Evolutionary conservation across 2,888 invertebrate genomes (phyloP).

Genomic region (Ptilodon capucinus): DNA sequence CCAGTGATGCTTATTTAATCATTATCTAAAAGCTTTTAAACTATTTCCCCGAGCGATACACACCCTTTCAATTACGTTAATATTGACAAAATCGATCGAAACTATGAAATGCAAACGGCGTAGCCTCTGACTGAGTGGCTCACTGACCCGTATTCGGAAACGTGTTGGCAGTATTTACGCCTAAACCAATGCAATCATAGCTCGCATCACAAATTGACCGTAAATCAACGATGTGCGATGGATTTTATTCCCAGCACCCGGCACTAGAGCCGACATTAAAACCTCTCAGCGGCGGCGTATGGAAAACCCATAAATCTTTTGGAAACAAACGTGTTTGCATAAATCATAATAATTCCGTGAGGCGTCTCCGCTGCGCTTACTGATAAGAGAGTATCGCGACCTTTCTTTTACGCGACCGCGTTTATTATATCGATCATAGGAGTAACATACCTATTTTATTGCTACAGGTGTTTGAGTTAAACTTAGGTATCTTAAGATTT

Average conservation of each 20-base stretch:
- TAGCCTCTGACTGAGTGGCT: background rate
- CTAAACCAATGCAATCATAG: background rate
- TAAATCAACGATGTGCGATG: background rate
- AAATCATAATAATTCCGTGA: constrained; percentile 1
- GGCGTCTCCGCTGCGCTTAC: background rate
- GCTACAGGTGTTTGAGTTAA: too few species aligned
- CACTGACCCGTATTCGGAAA: background rate
- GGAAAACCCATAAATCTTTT: constrained; percentile 1
- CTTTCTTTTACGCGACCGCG: background rate
- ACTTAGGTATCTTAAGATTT: too few species aligned
- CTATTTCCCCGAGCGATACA: background rate
- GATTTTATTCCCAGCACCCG: background rate
- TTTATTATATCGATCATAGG: background rate
- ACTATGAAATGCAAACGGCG: background rate
- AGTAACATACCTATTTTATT: background rate
- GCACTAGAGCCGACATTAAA: background rate
- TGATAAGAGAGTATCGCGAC: background rate
- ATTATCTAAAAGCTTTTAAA: too few species aligned
- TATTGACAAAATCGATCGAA: background rate
- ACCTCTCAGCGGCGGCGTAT: background rate
- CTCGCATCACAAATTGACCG: background rate
- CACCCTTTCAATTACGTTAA: background rate
- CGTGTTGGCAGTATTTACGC: background rate
- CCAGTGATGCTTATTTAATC: too few species aligned
- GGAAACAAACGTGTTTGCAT: background rate